phyloP scores from a whole-genome alignment of 2,113 vertebrate species.

The Chelonoidis abingdonii region DNA sequence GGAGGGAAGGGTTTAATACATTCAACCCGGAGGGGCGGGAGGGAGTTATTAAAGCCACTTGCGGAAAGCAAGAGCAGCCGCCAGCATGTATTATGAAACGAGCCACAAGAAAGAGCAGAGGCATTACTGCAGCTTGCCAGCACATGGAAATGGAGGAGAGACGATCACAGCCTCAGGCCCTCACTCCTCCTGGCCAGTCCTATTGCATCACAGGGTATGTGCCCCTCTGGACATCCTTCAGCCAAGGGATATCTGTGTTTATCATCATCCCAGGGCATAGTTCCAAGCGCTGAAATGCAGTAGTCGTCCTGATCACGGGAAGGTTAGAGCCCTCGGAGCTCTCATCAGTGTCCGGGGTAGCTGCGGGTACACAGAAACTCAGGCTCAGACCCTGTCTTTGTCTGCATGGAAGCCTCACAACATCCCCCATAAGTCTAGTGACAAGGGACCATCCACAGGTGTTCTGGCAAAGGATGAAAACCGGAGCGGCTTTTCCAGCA shows the following conservation, averaged over 20 bases:
- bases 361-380: neutral
- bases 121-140: neutral
- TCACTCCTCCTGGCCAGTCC: neutral
- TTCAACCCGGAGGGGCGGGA: neutral
- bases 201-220: neutral
- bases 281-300: neutral
- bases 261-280: neutral
- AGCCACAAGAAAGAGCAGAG: neutral
- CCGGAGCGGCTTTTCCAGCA: neutral
- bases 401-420: neutral
- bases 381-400: neutral
- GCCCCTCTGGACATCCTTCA: too few relatives aligned
- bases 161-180: too few relatives aligned
- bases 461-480: neutral
- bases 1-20: neutral
- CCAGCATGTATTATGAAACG: neutral
- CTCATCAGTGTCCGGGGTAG: neutral
- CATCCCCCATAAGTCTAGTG: neutral
- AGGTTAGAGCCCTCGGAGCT: neutral
- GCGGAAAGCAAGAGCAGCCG: neutral
- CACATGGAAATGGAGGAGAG: neutral
- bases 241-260: neutral
- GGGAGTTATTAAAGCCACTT: neutral
- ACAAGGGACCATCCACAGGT: neutral
- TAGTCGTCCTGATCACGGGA: neutral